Percentiles rank a stretch among this genome's conserved stretches.
Evolutionary conservation across 2,113 vertebrate species (phyloP).

Genomic region (Plotosus lineatus): DNA sequence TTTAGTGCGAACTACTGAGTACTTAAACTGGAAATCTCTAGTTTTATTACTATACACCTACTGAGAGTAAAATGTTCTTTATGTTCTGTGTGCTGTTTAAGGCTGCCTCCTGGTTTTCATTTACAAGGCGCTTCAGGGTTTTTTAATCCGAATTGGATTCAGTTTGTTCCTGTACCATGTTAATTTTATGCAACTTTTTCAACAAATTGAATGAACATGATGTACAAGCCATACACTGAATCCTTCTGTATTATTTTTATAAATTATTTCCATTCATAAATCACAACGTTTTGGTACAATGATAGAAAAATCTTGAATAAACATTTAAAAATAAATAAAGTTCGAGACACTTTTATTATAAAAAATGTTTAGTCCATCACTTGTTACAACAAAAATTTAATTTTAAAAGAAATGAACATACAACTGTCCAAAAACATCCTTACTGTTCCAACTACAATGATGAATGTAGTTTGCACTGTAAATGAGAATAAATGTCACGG

Average conservation of each 20-base stretch:
- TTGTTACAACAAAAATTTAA: background rate
- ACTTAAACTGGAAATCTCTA: background rate
- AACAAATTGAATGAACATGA: background rate
- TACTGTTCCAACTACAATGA: too few species aligned
- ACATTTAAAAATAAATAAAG: background rate
- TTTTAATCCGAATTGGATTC: background rate
- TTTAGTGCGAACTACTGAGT: background rate
- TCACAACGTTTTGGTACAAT: background rate
- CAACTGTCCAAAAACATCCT: background rate
- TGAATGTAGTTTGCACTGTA: background rate
- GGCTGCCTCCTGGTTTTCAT: background rate
- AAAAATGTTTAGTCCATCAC: conserved; percentile 1
- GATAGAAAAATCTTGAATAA: background rate
- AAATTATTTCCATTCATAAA: background rate
- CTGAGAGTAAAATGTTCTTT: background rate
- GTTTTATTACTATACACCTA: background rate
- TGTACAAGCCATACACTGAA: background rate
- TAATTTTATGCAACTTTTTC: background rate
- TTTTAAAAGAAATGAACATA: background rate
- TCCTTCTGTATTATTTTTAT: background rate
- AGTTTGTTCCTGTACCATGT: background rate
- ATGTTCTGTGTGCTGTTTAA: background rate
- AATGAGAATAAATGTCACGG: background rate
- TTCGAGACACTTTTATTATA: background rate
- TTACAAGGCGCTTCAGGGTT: background rate